Conservation (phyloP, 2,888 invertebrate genomes). For the Atherix ibis region DNA sequence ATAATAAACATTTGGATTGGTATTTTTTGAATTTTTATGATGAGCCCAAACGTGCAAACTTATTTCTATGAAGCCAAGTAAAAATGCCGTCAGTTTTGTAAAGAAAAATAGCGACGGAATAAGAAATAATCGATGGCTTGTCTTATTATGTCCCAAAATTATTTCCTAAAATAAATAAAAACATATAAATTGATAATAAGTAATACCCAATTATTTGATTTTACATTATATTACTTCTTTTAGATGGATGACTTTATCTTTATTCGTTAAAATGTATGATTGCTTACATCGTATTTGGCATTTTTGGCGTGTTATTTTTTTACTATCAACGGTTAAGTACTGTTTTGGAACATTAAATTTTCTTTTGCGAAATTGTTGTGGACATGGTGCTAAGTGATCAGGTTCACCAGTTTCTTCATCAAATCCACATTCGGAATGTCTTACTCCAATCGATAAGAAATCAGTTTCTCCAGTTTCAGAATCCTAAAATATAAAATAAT, state of each 20-base stretch:
- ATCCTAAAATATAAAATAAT: slow-evolving; percentile 18
- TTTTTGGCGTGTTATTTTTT: slow-evolving; percentile 1
- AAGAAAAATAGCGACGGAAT: slow-evolving; percentile 44
- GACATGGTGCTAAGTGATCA: too few relatives aligned
- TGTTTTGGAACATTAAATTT: slow-evolving; percentile 27
- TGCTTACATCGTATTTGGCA: slow-evolving; percentile 6
- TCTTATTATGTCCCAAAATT: slow-evolving; percentile 26
- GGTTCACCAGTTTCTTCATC: slow-evolving; percentile 32
- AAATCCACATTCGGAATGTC: slow-evolving; percentile 16
- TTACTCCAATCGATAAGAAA: slow-evolving; percentile 14
- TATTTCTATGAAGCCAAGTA: slow-evolving; percentile 41
- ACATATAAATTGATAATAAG: background rate
- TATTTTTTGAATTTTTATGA: slow-evolving; percentile 44
- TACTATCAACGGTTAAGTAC: slow-evolving; percentile 15
- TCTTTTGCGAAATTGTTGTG: slow-evolving; percentile 22
- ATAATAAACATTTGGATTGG: slow-evolving; percentile 42
- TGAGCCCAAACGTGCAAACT: slow-evolving; percentile 53
- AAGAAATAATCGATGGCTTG: slow-evolving; percentile 38
- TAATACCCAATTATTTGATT: slow-evolving; percentile 4
- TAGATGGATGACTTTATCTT: slow-evolving; percentile 11
- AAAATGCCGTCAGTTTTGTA: slow-evolving; percentile 36
- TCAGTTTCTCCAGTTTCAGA: slow-evolving; percentile 28
- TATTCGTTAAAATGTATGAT: slow-evolving; percentile 10
- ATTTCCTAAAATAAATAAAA: slow-evolving; percentile 20
- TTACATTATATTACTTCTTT: slow-evolving; percentile 11